Base-by-base conservation (phyloP, 2,113 vertebrate genomes). In the Tragelaphus imberbis region DNA sequence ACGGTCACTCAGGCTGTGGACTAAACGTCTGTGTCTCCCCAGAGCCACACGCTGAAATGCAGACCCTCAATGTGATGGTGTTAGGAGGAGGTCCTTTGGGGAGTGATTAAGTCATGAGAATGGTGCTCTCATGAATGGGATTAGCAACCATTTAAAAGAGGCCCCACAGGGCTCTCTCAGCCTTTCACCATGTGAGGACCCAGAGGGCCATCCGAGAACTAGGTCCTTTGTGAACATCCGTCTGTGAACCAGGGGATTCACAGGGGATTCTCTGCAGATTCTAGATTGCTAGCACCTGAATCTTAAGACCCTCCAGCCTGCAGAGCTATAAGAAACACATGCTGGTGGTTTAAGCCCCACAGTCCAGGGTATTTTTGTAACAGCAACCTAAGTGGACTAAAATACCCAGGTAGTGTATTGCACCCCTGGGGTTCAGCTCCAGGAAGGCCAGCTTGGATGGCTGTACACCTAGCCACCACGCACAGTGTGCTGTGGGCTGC, bases 401-500 rank as follows among this genome's bases (percentile, higher is more conserved):
- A 36, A 14, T 6, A 80, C 58, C 25, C 59, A 36, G 7, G 4
- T 1, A 53, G 7, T 16, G 53, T 55, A 49, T 33, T 9, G 7
- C 28, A 30, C 36, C 55, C 53, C 19, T 30, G 3, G 40, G 13
- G 17, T 33, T 47, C 53, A 75, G 8, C 23, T 27, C 36, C 17
- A 40, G 56, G 79, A 17, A 56, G 17, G 40, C 6, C 16, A 44
- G 12, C 44, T 33, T 33, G 15, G 16, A 6, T 21, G 33, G 9
- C 19, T 30, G 13, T 0, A 28, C 36, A 61, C 33, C 23, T 47
- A 14, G 51, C 58, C 47, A 61, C 19, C 25, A 36, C 0, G 6
- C 80, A 12, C 49, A 12, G 6, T 0, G 2, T 23, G 12, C 25
- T 13, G 2, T 2, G 12, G 4, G 6, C 19, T 44, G 6, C 63